Conservation (phyloP, 2,888 invertebrate species). For the Stramonita haemastoma region DNA sequence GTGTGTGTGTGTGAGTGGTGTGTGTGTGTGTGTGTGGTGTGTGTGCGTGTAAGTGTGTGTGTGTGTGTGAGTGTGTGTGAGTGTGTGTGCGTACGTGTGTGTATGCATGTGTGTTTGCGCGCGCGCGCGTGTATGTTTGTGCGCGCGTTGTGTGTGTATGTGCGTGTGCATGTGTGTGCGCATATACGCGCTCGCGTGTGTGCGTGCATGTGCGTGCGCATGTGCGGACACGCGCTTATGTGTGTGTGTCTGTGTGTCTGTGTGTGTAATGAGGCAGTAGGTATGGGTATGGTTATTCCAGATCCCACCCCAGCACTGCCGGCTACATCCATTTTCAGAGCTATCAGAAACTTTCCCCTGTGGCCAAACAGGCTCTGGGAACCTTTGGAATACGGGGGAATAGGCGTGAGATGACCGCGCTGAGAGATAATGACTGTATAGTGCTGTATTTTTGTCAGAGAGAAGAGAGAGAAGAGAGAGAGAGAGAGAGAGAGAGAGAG, state of each 20-base stretch:
- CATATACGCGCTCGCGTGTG: neutral
- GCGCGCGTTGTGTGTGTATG: neutral
- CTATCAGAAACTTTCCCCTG: neutral
- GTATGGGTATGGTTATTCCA: neutral
- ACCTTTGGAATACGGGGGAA: no score
- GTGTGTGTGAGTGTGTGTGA: neutral
- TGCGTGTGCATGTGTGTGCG: neutral
- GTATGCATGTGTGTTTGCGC: neutral
- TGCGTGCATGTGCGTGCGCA: neutral
- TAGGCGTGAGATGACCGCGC: no score
- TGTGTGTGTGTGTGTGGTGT: neutral
- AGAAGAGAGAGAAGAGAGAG: no score
- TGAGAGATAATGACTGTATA: no score
- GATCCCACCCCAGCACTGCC: neutral
- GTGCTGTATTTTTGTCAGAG: no score
- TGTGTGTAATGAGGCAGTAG: neutral
- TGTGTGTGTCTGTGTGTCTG: neutral
- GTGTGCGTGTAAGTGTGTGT: neutral
- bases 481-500: no score
- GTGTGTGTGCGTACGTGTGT: neutral
- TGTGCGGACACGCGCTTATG: neutral
- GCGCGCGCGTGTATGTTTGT: no score
- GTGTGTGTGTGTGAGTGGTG: no score
- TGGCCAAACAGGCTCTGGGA: no score
- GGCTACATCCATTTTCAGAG: neutral